A percentile compares a stretch with the other conserved stretches of the same genome.
These are phyloP conservation scores for Cryptosula pallasiana DNA, from an alignment of 2,888 invertebrate species.

Conservation along the genomic window DNA sequence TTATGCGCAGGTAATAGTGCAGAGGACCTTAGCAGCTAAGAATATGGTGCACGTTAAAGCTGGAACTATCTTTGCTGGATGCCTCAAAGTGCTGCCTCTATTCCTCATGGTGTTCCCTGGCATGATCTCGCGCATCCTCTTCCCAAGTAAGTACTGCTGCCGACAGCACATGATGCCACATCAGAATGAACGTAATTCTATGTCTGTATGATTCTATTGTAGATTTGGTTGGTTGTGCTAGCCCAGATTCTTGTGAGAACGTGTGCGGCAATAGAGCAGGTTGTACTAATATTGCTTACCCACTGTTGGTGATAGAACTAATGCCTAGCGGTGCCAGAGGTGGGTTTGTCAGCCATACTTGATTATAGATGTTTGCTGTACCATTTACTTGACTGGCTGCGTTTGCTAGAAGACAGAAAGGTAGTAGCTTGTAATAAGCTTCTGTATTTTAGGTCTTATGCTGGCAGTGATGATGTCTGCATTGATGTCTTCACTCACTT, in stretches of 20 bases:
- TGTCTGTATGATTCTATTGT: too few species aligned
- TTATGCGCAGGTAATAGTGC: conserved; percentile 24
- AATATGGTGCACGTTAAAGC: conserved; percentile 22
- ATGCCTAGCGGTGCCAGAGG: conserved; percentile 55
- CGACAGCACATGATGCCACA: too few species aligned
- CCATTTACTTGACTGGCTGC: too few species aligned
- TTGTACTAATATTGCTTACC: conserved; percentile 57
- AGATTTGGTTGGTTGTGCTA: conserved; percentile 56
- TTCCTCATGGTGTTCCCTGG: conserved; percentile 25
- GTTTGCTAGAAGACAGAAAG: too few species aligned
- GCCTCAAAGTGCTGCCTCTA: conserved; percentile 21
- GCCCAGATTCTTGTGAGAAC: conserved; percentile 49
- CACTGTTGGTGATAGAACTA: conserved; percentile 53
- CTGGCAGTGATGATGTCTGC: conserved; percentile 58
- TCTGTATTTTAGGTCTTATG: conserved; percentile 51
- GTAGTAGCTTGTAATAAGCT: background rate
- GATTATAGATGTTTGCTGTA: too few species aligned
- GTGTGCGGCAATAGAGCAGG: conserved; percentile 53
- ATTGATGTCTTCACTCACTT: conserved; percentile 56
- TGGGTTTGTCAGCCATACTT: too few species aligned
- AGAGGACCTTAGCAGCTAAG: conserved; percentile 23
- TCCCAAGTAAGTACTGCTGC: conserved; percentile 21
- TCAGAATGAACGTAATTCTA: too few species aligned
- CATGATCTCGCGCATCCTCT: conserved; percentile 22
- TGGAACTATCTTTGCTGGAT: conserved; percentile 5